Evolutionary conservation across 2,797 vertebrate genomes (phyloP).

Genomic region (Vespertilio murinus): DNA sequence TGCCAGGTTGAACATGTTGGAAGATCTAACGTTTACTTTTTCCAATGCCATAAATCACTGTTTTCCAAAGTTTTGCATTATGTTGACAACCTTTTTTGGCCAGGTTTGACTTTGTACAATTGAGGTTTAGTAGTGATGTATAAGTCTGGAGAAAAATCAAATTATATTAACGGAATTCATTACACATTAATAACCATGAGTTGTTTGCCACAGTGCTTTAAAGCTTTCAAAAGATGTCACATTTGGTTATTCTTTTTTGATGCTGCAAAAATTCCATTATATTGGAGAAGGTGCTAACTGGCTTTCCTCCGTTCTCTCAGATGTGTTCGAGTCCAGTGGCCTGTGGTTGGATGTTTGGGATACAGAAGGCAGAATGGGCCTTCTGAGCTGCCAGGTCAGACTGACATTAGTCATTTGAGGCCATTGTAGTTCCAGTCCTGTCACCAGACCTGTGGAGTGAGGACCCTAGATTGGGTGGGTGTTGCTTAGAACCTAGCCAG

Average conservation of each 20-base stretch:
- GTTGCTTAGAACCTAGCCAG: neutral
- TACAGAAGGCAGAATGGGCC: neutral
- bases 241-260: neutral
- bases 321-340: neutral
- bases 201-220: neutral
- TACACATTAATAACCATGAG: neutral
- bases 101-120: slow-evolving; percentile 6
- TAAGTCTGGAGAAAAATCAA: neutral
- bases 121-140: neutral
- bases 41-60: neutral
- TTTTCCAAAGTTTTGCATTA: slow-evolving; percentile 16
- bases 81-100: neutral
- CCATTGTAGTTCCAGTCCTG: neutral
- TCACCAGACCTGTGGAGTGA: neutral
- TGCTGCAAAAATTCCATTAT: neutral
- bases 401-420: neutral
- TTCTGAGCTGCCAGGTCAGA: neutral
- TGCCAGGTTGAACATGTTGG: neutral
- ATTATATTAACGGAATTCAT: neutral
- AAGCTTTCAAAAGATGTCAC: neutral
- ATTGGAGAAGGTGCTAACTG: neutral
- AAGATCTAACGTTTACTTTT: neutral
- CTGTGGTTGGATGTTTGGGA: neutral
- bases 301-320: neutral
- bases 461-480: too few species aligned